Evolutionary conservation across 2,113 vertebrate species (phyloP), one percentile per base, ranked within the genome.

Genomic region (Dasyornis broadbenti): DNA sequence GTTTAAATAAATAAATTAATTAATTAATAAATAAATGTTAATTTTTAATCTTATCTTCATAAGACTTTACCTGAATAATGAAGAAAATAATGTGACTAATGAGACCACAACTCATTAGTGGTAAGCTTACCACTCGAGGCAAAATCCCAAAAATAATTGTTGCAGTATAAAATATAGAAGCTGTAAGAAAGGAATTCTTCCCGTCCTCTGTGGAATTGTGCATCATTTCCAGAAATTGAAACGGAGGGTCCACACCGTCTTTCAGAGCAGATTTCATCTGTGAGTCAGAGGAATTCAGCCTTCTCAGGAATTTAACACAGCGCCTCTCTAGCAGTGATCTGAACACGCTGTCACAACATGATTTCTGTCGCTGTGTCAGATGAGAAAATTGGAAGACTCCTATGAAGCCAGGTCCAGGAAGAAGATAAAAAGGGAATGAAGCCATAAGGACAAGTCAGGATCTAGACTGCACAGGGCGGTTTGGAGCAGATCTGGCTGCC

Each of bases 231-330:
- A 70, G n/a, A 73, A 72, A 47, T 30, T 76, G 31, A 89, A 86
- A 61, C 2, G 3, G 13, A 49, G 7, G 15, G 12, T 33, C 10
- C 12, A 10, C 23, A 2, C 7, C 7, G 3, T 28, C 30, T 66
- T 86, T 65, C 57, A 37, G 24, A 92, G 69, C 2, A 80, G 27
- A 44, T 30, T 53, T 77, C 78, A 53, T 31, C 28, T 75, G 13
- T 23, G 31, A 50, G 8, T 2, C 27, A 42, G 33, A 35, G 33
- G 40, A 86, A 45, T 44, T 35, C 8, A 35, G 15, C n/a, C 66
- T 69, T 77, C 45, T 69, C 9, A 22, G 42, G 22, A 83, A 44
- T 84, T 66, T 66, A 27, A 9, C 15, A 16, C 4, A 44, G 16
- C 35, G 6, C 8, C 45, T 82, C 20, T 66, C 13, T 14, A 28